A percentile compares a stretch with the other conserved stretches of the same genome.
phyloP scores from a whole-genome alignment of 2,888 invertebrate genomes.

The Onchidella celtica region DNA sequence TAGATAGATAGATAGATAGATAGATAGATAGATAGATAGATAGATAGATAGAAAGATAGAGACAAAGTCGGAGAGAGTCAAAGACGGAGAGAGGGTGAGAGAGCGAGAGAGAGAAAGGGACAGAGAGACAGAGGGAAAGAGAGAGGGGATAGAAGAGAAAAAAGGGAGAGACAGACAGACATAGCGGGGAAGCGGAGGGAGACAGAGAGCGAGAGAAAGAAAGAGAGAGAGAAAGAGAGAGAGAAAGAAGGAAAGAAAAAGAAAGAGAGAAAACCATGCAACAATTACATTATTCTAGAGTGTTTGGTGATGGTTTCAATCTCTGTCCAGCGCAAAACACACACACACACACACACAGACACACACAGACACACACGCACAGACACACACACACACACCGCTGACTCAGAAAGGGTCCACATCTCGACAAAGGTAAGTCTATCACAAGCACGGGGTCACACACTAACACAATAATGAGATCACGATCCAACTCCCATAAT shows the following conservation, averaged over 20 bases:
- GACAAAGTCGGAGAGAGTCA: background rate
- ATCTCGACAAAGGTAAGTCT: no score
- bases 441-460: no score
- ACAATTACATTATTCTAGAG: no score
- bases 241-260: background rate
- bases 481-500: no score
- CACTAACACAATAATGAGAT: no score
- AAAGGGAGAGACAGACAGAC: background rate
- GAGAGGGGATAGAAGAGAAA: slow-evolving; percentile 5
- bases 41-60: background rate
- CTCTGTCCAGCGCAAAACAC: no score
- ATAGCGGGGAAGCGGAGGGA: background rate
- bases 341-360: no score
- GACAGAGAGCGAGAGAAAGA: background rate
- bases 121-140: background rate
- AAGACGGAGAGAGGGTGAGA: no score
- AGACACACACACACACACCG: no score
- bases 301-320: no score
- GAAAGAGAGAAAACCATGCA: background rate
- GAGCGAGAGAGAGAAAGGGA: background rate
- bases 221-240: background rate
- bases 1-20: slow-evolving; percentile 16
- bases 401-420: no score
- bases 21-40: slow-evolving; percentile 15
- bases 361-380: no score